Percentiles rank a stretch among this genome's conserved stretches.
Conservation (phyloP, 1,140 invertebrate species). For the Temnothorax longispinosus region DNA sequence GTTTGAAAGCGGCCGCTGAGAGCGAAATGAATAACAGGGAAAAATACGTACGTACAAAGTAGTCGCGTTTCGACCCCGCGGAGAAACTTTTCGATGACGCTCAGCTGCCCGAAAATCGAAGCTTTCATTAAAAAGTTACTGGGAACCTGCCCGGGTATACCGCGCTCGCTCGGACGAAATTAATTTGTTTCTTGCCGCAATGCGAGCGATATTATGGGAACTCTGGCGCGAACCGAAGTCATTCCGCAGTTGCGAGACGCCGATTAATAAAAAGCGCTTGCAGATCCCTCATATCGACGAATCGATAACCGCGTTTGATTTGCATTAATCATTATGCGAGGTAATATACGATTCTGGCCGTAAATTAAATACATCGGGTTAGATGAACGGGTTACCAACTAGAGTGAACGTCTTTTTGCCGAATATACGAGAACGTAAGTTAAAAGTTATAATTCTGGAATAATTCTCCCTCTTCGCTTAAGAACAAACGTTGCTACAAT, state of each 20-base stretch:
- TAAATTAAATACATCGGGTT: slow-evolving; percentile 34
- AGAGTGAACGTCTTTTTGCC: neutral
- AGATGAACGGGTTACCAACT: neutral
- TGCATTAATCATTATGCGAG: slow-evolving; percentile 40
- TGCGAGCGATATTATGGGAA: slow-evolving; percentile 53
- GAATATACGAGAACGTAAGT: neutral
- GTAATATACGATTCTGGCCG: slow-evolving; percentile 27
- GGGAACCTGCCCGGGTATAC: neutral
- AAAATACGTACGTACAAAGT: slow-evolving; percentile 21
- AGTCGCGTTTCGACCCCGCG: slow-evolving; percentile 14
- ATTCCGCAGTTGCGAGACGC: slow-evolving; percentile 36
- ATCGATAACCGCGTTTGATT: slow-evolving; percentile 48
- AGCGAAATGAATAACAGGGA: slow-evolving; percentile 7
- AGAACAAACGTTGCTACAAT: neutral
- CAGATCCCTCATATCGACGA: slow-evolving; percentile 41
- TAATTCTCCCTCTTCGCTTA: neutral
- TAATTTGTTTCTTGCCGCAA: slow-evolving; percentile 60
- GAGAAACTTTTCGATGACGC: slow-evolving; percentile 40
- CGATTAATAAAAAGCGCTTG: slow-evolving; percentile 52
- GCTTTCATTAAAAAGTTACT: slow-evolving; percentile 60
- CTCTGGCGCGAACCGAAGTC: neutral
- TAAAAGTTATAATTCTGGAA: slow-evolving; percentile 21
- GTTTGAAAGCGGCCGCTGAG: neutral
- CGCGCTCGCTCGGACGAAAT: slow-evolving; percentile 27
- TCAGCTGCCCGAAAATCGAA: slow-evolving; percentile 46